Evolutionary conservation across 64 coral and sea anemone species (phyloP), one percentile per base, ranked within the genome.

Genomic region (Actinia equina): DNA sequence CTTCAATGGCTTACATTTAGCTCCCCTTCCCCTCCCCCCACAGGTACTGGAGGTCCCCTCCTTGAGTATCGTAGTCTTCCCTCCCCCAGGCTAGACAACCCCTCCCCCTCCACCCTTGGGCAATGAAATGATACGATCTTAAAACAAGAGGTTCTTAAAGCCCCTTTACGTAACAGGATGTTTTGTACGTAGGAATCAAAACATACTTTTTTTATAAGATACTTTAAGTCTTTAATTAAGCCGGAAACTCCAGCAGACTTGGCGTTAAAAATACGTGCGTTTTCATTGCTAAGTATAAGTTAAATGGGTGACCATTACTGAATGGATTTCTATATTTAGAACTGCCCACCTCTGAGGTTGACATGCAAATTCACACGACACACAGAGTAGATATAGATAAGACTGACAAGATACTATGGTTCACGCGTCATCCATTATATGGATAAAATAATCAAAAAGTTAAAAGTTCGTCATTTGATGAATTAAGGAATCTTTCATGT

Each of bases 161-260:
- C 55, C 11, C 55, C 11, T 57, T 57, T 65, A 65, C 62, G 62
- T n/a, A 65, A 65, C 62, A 2, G 62, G 62, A 65, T 65, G 6
- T 65, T 65, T 65, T 0, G 19, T 20, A 13, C 0, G 62, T 13
- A 20, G 62, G n/a, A 65, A 65, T 65, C n/a, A 20, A 65, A 60
- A 23, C 19, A 65, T 20, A 2, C n/a, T 65, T 65, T 65, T 60
- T 10, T 65, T 8, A 7, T 65, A 65, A 25, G 62, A 65, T 65
- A 23, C 62, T 65, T 65, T 7, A 65, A 65, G 62, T 65, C 62
- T 65, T 65, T 65, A 65, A 65, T 65, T 65, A 20, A 65, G 62
- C 62, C 62, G 62, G 62, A 65, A 65, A 65, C 19, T 65, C 62
- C 62, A n/a, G 62, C 62, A 65, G 62, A 65, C 62, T 65, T 65